These are phyloP conservation scores for Mastomys natalensis DNA, from an alignment of 2,113 vertebrate genomes.

Conservation along the genomic window DNA sequence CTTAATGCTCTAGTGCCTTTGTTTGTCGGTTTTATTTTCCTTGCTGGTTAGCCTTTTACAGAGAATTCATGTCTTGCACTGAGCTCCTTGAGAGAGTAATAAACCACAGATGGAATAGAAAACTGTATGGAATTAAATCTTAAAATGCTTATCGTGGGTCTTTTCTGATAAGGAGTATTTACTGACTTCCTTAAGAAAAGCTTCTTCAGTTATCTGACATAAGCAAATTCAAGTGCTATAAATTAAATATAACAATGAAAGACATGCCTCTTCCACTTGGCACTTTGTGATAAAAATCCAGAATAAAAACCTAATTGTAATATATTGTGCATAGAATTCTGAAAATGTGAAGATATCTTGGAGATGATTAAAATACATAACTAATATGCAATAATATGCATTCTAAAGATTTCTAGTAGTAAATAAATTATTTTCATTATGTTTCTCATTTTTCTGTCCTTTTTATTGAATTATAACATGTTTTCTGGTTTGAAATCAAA, in stretches of 20 bases:
- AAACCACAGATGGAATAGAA: slow-evolving; percentile 57
- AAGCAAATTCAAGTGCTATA: not conserved
- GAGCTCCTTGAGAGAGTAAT: slow-evolving; percentile 68
- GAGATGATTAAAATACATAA: not conserved
- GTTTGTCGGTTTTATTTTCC: slow-evolving; percentile 74
- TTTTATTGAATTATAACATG: not conserved
- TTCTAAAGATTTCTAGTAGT: not conserved
- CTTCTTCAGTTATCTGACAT: slow-evolving; percentile 41
- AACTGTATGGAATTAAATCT: slow-evolving; percentile 41
- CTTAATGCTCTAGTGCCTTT: slow-evolving; percentile 73
- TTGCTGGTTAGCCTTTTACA: slow-evolving; percentile 67
- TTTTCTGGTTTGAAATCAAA: not conserved
- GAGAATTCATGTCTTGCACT: slow-evolving; percentile 59
- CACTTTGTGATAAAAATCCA: not conserved
- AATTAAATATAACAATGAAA: not conserved
- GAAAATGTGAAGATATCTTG: not conserved
- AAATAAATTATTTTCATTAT: not conserved
- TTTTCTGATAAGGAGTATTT: not conserved
- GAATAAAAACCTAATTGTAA: not conserved
- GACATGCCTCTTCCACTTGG: not conserved
- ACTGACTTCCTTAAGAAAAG: slow-evolving; percentile 37
- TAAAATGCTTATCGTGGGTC: slow-evolving; percentile 24
- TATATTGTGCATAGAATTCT: slow-evolving; percentile 1
- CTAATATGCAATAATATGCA: not conserved
- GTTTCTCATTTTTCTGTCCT: not conserved